These are phyloP conservation scores for Diogma glabrata DNA, from an alignment of 2,888 invertebrate genomes.

Conservation along the genomic window DNA sequence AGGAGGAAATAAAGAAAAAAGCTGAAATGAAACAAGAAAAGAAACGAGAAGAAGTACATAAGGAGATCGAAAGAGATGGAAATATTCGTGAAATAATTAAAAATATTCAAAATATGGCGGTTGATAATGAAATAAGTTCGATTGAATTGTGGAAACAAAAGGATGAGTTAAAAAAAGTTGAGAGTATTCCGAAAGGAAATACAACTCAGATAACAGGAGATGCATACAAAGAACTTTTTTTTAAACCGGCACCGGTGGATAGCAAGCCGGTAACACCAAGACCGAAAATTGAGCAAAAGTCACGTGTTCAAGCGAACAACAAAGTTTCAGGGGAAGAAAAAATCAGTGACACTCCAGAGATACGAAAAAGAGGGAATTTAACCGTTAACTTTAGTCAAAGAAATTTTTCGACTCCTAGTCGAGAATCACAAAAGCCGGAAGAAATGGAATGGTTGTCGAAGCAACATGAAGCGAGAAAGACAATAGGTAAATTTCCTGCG, in stretches of 20 bases:
- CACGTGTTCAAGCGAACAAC: conserved; percentile 22
- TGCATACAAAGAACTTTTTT: too few species aligned
- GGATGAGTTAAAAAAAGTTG: too few species aligned
- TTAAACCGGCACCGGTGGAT: neutral
- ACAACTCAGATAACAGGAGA: too few species aligned
- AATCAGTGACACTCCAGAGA: neutral
- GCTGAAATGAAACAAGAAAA: conserved; percentile 41
- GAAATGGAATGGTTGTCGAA: conserved; percentile 74
- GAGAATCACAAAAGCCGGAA: conserved; percentile 56
- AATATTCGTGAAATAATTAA: conserved; percentile 50
- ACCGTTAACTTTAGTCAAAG: conserved; percentile 61
- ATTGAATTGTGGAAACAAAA: conserved; percentile 39
- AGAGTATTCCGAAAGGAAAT: conserved; percentile 7
- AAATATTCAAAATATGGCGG: conserved; percentile 46
- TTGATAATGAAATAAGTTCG: neutral
- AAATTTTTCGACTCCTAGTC: conserved; percentile 67
- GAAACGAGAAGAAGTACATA: conserved; percentile 42
- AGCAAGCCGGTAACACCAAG: conserved; percentile 20
- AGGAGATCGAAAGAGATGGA: conserved; percentile 40
- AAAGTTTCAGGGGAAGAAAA: conserved; percentile 28
- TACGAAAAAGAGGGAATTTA: conserved; percentile 46
- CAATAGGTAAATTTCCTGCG: too few species aligned
- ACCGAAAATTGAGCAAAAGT: conserved; percentile 11
- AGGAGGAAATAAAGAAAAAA: conserved; percentile 43
- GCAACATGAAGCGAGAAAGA: conserved; percentile 58